Evolutionary conservation across 2,113 vertebrate species (phyloP).

Genomic region (Ranitomeya variabilis): DNA sequence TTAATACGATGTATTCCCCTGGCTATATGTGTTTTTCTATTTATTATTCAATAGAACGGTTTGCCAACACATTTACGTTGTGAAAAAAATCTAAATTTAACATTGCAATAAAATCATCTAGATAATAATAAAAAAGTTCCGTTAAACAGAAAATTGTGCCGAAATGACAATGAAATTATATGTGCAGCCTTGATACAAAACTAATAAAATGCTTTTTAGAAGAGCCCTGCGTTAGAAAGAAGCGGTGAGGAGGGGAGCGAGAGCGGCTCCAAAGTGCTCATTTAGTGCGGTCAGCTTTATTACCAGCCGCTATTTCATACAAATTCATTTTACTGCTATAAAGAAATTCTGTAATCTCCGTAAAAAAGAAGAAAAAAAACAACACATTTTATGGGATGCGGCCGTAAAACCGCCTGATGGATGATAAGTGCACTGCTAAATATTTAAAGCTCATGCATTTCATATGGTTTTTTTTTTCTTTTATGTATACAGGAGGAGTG

Average conservation of each 20-base stretch:
- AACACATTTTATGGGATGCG: constrained; percentile 8
- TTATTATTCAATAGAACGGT: background rate
- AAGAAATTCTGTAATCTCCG: constrained; percentile 30
- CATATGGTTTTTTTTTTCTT: constrained; percentile 21
- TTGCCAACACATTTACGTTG: background rate
- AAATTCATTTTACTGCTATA: constrained; percentile 31
- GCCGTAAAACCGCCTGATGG: constrained; percentile 38
- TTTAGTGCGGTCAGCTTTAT: constrained; percentile 26
- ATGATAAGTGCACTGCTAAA: constrained; percentile 43
- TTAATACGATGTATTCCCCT: too few relatives aligned
- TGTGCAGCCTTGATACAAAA: constrained; percentile 7
- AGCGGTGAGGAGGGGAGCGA: background rate
- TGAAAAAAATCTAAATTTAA: background rate
- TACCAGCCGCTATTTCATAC: constrained; percentile 31
- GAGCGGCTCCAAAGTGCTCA: background rate
- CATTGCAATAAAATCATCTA: background rate
- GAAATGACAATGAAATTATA: background rate
- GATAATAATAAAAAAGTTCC: background rate
- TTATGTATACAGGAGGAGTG: background rate
- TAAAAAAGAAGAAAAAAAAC: background rate
- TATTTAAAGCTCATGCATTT: constrained; percentile 49
- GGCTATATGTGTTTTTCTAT: too few relatives aligned
- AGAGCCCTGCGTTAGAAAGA: background rate
- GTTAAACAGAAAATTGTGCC: background rate
- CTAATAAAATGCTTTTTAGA: constrained; percentile 14